Evolutionary conservation across 2,888 invertebrate genomes (phyloP), one percentile per base, ranked within the genome.

Genomic region (Zhuqinia jingwanae): DNA sequence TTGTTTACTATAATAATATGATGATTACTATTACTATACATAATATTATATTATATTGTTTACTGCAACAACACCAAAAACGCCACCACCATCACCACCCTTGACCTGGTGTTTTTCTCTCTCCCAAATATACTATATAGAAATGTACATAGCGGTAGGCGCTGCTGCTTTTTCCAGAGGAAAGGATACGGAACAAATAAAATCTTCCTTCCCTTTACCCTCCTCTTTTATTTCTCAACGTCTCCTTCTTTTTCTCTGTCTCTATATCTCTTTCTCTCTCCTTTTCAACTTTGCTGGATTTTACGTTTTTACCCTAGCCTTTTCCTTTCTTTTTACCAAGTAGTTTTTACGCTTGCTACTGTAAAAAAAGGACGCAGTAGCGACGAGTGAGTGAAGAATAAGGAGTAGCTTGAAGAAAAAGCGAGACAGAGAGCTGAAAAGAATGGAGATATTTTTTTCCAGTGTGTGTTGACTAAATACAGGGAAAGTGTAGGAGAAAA

Each of bases 1-100:
- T 50, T n/a, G 50, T 47, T 76, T 53, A 63, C 36, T 30, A 30
- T 47, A 65, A 60, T 58, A 58, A 58, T n/a, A n/a, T n/a, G n/a
- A n/a, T n/a, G n/a, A n/a, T n/a, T n/a, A n/a, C n/a, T n/a, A n/a
- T n/a, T n/a, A n/a, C n/a, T n/a, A n/a, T n/a, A n/a, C n/a, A n/a
- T n/a, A n/a, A n/a, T n/a, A n/a, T 50, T 47, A 50, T 17, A 25
- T 25, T 20, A 30, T 65, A 73, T 73, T 73, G 25, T 73, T 50
- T 25, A 36, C 50, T 10, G 10, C 42, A 30, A 58, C 13, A 42
- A 2, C n/a, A 2, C 30, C 13, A n/a, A 30, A 22, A 36, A 65
- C 8, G 15, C 60, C 11, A 13, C 36, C 36, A 20, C 36, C 36
- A 36, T 6, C 20, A 75, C 13, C 75, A 53, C 42, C 25, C 53